A percentile compares a stretch with the other conserved stretches of the same genome.
Conservation (phyloP, 2,888 invertebrate genomes). For the Platypus cylindrus region DNA sequence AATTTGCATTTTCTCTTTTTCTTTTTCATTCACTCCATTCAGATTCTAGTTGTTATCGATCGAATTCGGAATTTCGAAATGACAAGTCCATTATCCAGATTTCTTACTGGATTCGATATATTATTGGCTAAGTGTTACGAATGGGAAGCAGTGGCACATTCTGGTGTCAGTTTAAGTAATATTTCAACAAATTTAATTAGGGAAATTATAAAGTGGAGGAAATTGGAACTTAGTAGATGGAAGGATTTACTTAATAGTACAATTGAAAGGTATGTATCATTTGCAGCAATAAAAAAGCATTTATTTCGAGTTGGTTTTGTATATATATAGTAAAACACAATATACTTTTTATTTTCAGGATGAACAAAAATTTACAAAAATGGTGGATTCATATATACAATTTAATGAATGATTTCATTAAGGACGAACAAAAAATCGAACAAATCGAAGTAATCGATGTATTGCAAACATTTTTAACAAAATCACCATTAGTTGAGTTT, state of each 20-base stretch:
- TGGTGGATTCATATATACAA: conserved; percentile 88
- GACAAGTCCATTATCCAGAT: conserved; percentile 73
- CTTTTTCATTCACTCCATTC: conserved; percentile 12
- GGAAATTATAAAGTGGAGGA: conserved; percentile 82
- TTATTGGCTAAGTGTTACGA: conserved; percentile 73
- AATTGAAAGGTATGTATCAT: conserved; percentile 40
- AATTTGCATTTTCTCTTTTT: too few species aligned
- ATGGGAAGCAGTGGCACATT: conserved; percentile 88
- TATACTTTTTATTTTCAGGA: conserved; percentile 32
- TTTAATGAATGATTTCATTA: conserved; percentile 50
- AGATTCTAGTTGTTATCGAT: conserved; percentile 54
- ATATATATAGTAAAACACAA: too few species aligned
- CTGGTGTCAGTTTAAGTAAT: conserved; percentile 65
- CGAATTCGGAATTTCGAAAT: conserved; percentile 59
- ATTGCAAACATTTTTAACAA: conserved; percentile 71
- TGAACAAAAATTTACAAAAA: conserved; percentile 56
- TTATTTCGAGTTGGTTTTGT: not conserved
- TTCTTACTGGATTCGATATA: conserved; percentile 81
- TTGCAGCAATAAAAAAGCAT: not conserved
- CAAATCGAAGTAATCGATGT: conserved; percentile 41
- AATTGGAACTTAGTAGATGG: conserved; percentile 81
- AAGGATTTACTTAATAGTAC: conserved; percentile 64
- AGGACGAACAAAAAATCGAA: conserved; percentile 23
- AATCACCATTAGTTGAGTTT: conserved; percentile 75
- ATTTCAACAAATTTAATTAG: conserved; percentile 62